Conservation (phyloP, 1,140 invertebrate genomes). For the Neodiprion pinetum region DNA sequence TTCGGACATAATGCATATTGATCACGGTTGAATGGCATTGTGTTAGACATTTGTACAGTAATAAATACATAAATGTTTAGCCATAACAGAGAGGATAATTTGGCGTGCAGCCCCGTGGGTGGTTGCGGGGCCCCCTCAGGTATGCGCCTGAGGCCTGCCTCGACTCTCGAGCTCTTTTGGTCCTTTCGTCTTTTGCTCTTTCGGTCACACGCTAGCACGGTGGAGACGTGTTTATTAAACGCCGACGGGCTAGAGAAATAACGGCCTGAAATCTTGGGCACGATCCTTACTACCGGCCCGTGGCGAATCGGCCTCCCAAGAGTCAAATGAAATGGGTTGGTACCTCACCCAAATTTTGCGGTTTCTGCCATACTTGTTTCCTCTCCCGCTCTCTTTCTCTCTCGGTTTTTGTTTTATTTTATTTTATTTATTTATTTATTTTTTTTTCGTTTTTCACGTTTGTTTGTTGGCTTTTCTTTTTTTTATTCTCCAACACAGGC, state of each 20-base stretch:
- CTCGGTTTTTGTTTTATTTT: neutral
- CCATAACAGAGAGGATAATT: constrained; percentile 43
- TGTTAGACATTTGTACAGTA: constrained; percentile 40
- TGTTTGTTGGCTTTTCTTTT: neutral
- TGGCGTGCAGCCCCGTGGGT: constrained; percentile 35
- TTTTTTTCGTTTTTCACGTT: neutral
- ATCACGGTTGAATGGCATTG: constrained; percentile 36
- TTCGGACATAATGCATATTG: constrained; percentile 30
- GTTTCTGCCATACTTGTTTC: no score
- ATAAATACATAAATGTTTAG: constrained; percentile 52
- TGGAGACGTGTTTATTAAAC: constrained; percentile 5
- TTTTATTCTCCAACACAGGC: neutral
- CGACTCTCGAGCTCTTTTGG: neutral
- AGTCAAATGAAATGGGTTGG: constrained; percentile 4
- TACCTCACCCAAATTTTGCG: neutral
- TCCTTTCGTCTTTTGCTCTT: neutral
- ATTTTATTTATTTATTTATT: neutral
- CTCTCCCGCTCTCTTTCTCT: neutral
- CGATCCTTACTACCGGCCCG: neutral
- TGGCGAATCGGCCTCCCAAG: neutral
- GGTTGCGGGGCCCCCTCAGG: constrained; percentile 13
- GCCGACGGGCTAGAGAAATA: constrained; percentile 2
- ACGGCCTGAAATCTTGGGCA: neutral
- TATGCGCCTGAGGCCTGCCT: neutral
- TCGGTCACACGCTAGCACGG: neutral